phyloP scores from a whole-genome alignment of 2,888 invertebrate genomes.

The Papilio elwesi region DNA sequence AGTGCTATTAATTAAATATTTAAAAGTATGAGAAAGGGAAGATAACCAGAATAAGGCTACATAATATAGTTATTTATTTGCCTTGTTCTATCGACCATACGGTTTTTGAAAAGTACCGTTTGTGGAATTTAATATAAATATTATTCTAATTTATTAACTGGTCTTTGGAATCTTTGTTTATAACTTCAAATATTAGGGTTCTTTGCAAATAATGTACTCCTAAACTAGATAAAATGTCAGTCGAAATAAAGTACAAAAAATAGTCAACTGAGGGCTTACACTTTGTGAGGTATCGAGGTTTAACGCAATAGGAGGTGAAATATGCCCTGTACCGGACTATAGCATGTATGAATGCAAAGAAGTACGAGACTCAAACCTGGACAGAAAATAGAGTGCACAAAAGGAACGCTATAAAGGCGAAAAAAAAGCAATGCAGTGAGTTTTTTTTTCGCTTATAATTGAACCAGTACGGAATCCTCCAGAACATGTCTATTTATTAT shows the following conservation, averaged over 20 bases:
- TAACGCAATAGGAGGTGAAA: too few species aligned
- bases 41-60: too few species aligned
- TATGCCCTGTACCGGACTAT: too few species aligned
- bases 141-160: slow-evolving; percentile 2
- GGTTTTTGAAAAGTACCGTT: slow-evolving; percentile 11
- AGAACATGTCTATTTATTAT: not conserved
- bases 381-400: too few species aligned
- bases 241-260: not conserved
- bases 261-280: too few species aligned
- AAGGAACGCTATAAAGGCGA: too few species aligned
- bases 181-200: not conserved
- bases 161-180: not conserved
- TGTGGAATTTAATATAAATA: not conserved
- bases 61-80: not conserved
- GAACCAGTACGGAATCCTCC: slow-evolving; percentile 10
- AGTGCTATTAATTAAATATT: too few species aligned
- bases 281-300: too few species aligned
- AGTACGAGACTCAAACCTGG: too few species aligned
- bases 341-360: too few species aligned
- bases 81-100: not conserved
- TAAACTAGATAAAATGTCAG: not conserved
- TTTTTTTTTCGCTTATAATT: slow-evolving; percentile 2
- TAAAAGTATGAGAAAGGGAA: too few species aligned
- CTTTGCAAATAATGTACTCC: not conserved
- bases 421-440: not conserved